Evolutionary conservation across 1,140 invertebrate genomes (phyloP).

Genomic region (Tetraneura akinire): DNA sequence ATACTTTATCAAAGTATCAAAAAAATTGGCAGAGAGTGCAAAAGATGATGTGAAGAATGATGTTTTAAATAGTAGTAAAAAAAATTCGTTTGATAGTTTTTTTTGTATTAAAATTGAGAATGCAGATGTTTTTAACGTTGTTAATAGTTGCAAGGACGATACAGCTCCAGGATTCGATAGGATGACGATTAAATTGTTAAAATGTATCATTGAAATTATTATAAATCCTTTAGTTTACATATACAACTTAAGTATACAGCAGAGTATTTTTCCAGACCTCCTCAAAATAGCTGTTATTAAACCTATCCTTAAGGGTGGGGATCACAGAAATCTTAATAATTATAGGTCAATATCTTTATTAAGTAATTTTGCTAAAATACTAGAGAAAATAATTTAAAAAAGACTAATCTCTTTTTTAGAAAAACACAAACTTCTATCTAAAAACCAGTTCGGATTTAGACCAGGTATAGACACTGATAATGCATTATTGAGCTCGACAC

Average conservation of each 20-base stretch:
- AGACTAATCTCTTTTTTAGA: constrained; percentile 28
- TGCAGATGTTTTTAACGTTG: background rate
- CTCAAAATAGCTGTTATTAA: constrained; percentile 7
- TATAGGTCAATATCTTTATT: background rate
- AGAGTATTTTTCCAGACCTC: background rate
- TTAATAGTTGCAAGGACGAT: background rate
- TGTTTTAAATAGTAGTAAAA: background rate
- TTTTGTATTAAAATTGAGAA: constrained; percentile 9
- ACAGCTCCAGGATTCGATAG: background rate
- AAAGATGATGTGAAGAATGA: too few relatives aligned
- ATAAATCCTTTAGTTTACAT: background rate
- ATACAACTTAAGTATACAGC: background rate
- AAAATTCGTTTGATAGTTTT: background rate
- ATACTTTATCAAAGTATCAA: background rate
- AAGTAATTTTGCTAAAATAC: constrained; percentile 33
- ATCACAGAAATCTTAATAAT: background rate
- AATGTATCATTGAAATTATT: background rate
- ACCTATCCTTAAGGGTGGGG: background rate
- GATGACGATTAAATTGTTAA: constrained; percentile 5
- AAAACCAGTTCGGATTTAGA: constrained; percentile 47
- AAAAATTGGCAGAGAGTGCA: background rate
- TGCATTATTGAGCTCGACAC: background rate
- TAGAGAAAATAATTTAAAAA: constrained; percentile 44
- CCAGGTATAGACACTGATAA: constrained; percentile 16
- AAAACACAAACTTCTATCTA: constrained; percentile 4